Conservation (phyloP, 2,888 invertebrate genomes). For the Amorpha juglandis region DNA sequence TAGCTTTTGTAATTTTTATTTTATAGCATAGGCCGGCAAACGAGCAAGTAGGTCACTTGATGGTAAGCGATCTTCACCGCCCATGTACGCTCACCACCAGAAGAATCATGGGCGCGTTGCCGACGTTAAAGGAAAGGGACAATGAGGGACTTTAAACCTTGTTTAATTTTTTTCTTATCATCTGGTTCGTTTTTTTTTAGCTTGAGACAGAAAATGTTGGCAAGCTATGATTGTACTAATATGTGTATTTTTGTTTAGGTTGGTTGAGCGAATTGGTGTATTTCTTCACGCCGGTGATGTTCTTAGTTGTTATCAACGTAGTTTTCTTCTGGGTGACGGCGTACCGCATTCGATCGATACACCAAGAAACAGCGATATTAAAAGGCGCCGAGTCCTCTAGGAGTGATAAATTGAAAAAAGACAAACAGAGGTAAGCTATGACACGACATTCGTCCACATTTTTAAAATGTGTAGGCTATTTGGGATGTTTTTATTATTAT, state of each 20-base stretch:
- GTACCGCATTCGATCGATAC: conserved; percentile 86
- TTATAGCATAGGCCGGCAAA: no score
- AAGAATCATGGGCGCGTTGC: no score
- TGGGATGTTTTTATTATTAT: no score
- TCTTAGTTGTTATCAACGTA: conserved; percentile 86
- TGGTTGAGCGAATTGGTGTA: conserved; percentile 85
- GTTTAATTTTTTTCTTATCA: no score
- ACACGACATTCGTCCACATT: background rate
- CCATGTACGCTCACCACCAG: no score
- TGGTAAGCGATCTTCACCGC: no score
- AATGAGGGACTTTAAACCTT: no score
- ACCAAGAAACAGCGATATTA: conserved; percentile 87
- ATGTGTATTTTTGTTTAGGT: conserved; percentile 54
- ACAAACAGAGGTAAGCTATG: conserved; percentile 82
- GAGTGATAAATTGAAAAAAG: conserved; percentile 83
- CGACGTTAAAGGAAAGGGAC: no score
- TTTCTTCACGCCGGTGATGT: conserved; percentile 88
- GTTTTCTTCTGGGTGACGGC: conserved; percentile 88
- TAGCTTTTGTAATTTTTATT: no score
- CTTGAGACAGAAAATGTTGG: background rate
- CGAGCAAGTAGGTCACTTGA: no score
- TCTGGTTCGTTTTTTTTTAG: no score
- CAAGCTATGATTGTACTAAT: background rate
- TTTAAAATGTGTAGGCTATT: no score
- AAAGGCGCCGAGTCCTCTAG: conserved; percentile 87